Evolutionary conservation across 2,888 invertebrate species (phyloP), one percentile per base, ranked within the genome.

Genomic region (Tryphoninae sp.): DNA sequence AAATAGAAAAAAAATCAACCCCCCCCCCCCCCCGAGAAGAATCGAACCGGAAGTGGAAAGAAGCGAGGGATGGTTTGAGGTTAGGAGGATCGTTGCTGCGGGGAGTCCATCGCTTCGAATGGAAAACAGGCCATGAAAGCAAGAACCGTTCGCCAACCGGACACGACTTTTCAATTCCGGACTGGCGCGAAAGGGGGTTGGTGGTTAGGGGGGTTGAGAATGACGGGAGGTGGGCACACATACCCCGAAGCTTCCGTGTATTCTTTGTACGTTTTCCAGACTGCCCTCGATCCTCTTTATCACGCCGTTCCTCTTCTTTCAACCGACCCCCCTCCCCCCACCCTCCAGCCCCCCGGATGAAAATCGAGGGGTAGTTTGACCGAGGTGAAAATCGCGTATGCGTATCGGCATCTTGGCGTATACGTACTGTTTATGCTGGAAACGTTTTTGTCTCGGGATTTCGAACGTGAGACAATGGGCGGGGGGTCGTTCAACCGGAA

Each of bases 91-190:
- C 19, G 42, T 26, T 23, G 59, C 33, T 40, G 67, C 19, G 51
- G 19, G 11, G 26, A 45, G 68, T 45, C 16, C 62, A 72, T 78
- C 72, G 78, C 65, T 72, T 67, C 71, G 79, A 83, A 84, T 82
- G 78, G 84, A 81, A 81, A 81, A 81, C 79, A 80, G 77, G 80
- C 69, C 71, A 64, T 33, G 61, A 65, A 49, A 53, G 69, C 59
- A 53, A 40, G 69, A 77, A 77, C 40, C 76, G 53, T 67, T 72
- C 26, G 74, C 69, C 42, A 40, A 79, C 69, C 69, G 81, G 83
- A 83, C 83, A 84, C 68, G 83, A 83, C 82, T 81, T 83, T 84
- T 81, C 84, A 84, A 84, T 84, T 84, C 67, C 73, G 53, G 65
- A 33, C 19, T 16, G 55, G 2, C 8, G 45, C 45, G 45, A 13